Conservation (phyloP, 2,888 invertebrate genomes). For the Norana najaformis region DNA sequence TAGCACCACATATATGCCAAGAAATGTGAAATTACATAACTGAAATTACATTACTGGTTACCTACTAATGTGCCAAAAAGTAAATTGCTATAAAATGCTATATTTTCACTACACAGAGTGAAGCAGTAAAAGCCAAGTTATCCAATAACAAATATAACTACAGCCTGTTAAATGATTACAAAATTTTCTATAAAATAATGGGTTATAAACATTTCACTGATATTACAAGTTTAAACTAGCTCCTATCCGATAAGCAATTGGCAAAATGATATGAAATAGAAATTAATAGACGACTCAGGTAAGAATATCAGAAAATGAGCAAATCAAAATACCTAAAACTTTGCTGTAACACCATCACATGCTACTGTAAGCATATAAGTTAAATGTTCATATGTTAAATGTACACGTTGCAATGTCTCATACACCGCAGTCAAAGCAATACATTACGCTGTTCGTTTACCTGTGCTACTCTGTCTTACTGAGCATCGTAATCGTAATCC, state of each 20-base stretch:
- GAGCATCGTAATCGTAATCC: no score
- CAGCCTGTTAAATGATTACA: not conserved
- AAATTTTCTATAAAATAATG: not conserved
- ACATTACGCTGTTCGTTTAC: not conserved
- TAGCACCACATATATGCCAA: not conserved
- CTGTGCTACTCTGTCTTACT: not conserved
- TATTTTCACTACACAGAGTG: not conserved
- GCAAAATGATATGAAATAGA: not conserved
- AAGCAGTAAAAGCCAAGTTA: not conserved
- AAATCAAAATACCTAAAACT: not conserved
- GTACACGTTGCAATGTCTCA: slow-evolving; percentile 1
- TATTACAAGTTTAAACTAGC: not conserved
- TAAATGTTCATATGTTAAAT: not conserved
- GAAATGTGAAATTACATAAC: not conserved
- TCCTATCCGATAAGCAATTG: not conserved
- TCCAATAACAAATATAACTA: not conserved
- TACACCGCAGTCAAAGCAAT: not conserved
- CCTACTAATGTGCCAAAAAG: not conserved
- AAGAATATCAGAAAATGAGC: not conserved
- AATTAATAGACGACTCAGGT: not conserved
- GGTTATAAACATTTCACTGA: not conserved
- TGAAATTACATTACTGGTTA: not conserved
- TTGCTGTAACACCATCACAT: not conserved
- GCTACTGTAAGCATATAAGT: not conserved
- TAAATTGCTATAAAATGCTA: not conserved